Conservation (phyloP, 2,888 invertebrate genomes). For the Drosophila birchii region DNA sequence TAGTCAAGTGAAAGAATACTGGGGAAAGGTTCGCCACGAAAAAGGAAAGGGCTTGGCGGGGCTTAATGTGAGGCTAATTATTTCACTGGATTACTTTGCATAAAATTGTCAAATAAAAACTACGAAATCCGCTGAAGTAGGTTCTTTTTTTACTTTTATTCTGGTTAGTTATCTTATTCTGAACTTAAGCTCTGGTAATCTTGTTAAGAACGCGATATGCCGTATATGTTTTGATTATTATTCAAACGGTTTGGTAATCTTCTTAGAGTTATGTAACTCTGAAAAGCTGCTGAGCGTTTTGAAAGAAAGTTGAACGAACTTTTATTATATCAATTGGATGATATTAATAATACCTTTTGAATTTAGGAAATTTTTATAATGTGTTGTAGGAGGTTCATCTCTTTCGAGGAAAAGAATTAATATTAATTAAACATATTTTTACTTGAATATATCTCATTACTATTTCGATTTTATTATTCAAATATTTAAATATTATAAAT, state of each 20-base stretch:
- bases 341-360: too few relatives aligned
- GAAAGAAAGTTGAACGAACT: slow-evolving; percentile 23
- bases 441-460: too few relatives aligned
- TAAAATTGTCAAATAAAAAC: neutral
- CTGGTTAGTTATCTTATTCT: neutral
- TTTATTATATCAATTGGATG: neutral
- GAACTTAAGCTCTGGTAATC: slow-evolving; percentile 12
- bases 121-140: too few relatives aligned
- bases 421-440: too few relatives aligned
- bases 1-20: slow-evolving; percentile 59
- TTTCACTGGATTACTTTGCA: slow-evolving; percentile 5
- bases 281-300: neutral
- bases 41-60: slow-evolving; percentile 25
- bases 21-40: slow-evolving; percentile 24
- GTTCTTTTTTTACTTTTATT: neutral
- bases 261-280: slow-evolving; percentile 6
- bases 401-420: too few relatives aligned
- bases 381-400: too few relatives aligned
- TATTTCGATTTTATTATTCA: neutral
- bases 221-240: slow-evolving; percentile 3
- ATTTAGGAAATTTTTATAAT: too few relatives aligned
- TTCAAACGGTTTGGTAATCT: slow-evolving; percentile 13
- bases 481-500: too few relatives aligned
- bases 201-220: slow-evolving; percentile 4
- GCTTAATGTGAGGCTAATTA: slow-evolving; percentile 19